Conservation (phyloP, 2,113 vertebrate species). For the Saguinus midas region DNA sequence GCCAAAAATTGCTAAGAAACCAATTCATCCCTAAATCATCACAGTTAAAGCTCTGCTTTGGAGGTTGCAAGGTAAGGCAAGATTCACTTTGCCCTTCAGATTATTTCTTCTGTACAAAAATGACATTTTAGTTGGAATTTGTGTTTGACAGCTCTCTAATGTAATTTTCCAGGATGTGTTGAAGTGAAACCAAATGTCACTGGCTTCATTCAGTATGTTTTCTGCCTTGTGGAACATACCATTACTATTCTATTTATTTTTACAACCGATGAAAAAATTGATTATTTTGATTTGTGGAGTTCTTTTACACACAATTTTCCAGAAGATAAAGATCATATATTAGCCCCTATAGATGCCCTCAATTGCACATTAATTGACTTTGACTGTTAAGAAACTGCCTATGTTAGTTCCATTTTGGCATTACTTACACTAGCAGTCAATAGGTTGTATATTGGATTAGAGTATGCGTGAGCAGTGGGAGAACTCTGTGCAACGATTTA, state of each 20-base stretch:
- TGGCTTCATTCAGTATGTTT: constrained; percentile 44
- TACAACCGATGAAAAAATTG: constrained; percentile 8
- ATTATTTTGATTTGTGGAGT: constrained; percentile 47
- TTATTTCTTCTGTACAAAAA: constrained; percentile 36
- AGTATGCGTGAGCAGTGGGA: not conserved
- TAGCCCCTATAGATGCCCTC: not conserved
- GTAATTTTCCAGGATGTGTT: constrained; percentile 62
- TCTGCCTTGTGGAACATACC: constrained; percentile 46
- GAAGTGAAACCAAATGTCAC: constrained; percentile 50
- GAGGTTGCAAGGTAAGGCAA: not conserved
- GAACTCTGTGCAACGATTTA: not conserved
- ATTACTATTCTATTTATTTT: constrained; percentile 49
- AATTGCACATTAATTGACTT: not conserved
- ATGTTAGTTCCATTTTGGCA: not conserved
- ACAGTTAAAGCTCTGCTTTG: not conserved
- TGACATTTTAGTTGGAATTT: constrained; percentile 48
- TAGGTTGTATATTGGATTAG: not conserved
- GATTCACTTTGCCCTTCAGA: constrained; percentile 30
- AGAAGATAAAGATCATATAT: not conserved
- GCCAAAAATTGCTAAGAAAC: not conserved
- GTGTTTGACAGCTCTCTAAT: constrained; percentile 39
- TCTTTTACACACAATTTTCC: constrained; percentile 20
- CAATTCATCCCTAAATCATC: not conserved
- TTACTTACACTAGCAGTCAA: not conserved
- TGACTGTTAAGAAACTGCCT: not conserved